These are phyloP conservation scores for Prunella strophiata DNA, from an alignment of 2,797 vertebrate genomes.

Conservation along the genomic window DNA sequence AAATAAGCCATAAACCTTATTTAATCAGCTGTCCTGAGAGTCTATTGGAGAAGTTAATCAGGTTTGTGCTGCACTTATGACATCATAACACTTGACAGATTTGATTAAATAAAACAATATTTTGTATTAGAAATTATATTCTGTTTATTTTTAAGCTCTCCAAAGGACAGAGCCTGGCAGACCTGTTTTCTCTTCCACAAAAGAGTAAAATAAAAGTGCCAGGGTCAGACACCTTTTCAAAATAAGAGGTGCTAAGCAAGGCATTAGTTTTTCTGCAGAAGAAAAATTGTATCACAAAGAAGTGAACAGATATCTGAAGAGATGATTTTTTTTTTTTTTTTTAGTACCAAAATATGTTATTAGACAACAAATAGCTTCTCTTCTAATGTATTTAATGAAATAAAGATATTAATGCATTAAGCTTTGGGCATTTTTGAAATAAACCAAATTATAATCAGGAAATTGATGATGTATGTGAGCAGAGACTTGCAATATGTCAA, in stretches of 20 bases:
- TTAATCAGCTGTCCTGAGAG: conserved; percentile 23
- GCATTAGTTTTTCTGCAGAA: background rate
- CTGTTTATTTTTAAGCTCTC: background rate
- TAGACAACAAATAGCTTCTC: conserved; percentile 22
- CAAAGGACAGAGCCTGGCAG: background rate
- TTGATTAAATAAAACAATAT: conserved; percentile 15
- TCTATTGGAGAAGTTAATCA: background rate
- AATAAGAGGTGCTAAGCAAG: background rate
- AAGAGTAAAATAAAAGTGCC: background rate
- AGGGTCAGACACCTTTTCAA: background rate
- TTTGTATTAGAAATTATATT: conserved; percentile 11
- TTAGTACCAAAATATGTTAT: background rate
- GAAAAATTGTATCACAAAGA: background rate
- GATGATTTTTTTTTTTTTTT: background rate
- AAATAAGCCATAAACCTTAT: background rate
- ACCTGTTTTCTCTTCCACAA: background rate
- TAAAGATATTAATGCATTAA: conserved; percentile 40
- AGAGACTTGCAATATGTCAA: conserved; percentile 9
- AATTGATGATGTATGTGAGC: conserved; percentile 33
- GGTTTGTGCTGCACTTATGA: conserved; percentile 4
- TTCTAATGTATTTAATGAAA: conserved; percentile 42
- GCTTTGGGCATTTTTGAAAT: conserved; percentile 34
- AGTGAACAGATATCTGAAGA: background rate
- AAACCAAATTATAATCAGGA: conserved; percentile 39
- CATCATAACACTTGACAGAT: conserved; percentile 15